Percentiles rank a stretch among this genome's conserved stretches.
Evolutionary conservation across 1,140 invertebrate species (phyloP).

Genomic region (Maconellicoccus hirsutus): DNA sequence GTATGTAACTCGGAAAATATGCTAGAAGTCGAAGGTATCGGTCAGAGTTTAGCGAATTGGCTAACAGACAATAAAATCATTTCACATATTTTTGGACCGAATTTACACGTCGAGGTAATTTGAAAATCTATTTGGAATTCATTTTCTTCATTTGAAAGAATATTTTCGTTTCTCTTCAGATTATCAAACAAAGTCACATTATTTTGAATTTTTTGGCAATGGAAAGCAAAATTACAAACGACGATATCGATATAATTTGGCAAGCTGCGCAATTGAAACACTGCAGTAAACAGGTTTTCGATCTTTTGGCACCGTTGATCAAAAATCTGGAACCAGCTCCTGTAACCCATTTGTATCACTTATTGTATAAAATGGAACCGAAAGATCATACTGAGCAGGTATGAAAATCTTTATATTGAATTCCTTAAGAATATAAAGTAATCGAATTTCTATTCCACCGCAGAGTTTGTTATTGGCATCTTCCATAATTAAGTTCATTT

Average conservation of each 20-base stretch:
- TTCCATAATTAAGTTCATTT: slow-evolving; percentile 76
- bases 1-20: slow-evolving; percentile 74
- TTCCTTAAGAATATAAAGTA: background rate
- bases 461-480: slow-evolving; percentile 78
- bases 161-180: slow-evolving; percentile 38
- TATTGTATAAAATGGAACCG: slow-evolving; percentile 71
- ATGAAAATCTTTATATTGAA: background rate
- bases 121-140: background rate
- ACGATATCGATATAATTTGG: slow-evolving; percentile 89
- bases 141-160: background rate
- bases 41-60: slow-evolving; percentile 75
- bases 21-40: slow-evolving; percentile 68
- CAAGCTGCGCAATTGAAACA: slow-evolving; percentile 86
- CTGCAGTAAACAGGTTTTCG: slow-evolving; percentile 83
- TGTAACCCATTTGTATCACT: slow-evolving; percentile 72
- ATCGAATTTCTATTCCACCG: slow-evolving; percentile 24
- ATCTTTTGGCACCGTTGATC: slow-evolving; percentile 75
- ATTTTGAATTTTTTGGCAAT: slow-evolving; percentile 84
- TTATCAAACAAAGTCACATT: slow-evolving; percentile 88
- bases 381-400: slow-evolving; percentile 81
- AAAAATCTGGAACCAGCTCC: slow-evolving; percentile 78
- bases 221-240: slow-evolving; percentile 77
- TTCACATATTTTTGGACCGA: slow-evolving; percentile 88
- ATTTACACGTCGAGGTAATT: slow-evolving; percentile 80
- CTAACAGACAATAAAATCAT: slow-evolving; percentile 82